A percentile compares a stretch with the other conserved stretches of the same genome.
Evolutionary conservation across 2,888 invertebrate species (phyloP).

Genomic region (Sipha maydis): DNA sequence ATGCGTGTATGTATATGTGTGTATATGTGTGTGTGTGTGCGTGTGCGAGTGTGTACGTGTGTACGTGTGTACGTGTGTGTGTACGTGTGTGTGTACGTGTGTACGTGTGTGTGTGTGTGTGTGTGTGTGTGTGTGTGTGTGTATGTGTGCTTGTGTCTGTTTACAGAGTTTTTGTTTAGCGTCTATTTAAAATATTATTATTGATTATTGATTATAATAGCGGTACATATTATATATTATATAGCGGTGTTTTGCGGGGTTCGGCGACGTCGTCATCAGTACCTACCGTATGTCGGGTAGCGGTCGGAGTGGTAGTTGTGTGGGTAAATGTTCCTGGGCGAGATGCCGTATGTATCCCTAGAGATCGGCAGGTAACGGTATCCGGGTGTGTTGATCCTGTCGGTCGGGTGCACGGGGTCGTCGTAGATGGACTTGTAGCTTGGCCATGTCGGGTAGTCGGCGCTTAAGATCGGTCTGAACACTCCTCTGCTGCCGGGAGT

Average conservation of each 20-base stretch:
- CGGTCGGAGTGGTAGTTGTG: constrained; percentile 81
- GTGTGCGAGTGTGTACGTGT: neutral
- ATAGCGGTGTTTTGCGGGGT: constrained; percentile 47
- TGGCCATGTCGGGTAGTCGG: constrained; percentile 77
- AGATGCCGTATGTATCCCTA: constrained; percentile 89
- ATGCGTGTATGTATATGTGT: too few species aligned
- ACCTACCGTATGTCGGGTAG: constrained; percentile 83
- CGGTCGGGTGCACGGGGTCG: constrained; percentile 82
- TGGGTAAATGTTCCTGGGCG: constrained; percentile 86
- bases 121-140: too few species aligned
- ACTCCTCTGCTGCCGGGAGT: constrained; percentile 70
- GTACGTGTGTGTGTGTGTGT: too few species aligned
- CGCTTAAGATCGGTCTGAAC: constrained; percentile 74
- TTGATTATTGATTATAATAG: constrained; percentile 40
- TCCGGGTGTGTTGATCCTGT: constrained; percentile 86
- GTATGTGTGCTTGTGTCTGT: neutral
- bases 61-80: neutral
- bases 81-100: constrained; percentile 4
- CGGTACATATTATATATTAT: constrained; percentile 36
- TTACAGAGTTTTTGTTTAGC: constrained; percentile 4
- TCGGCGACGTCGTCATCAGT: constrained; percentile 65
- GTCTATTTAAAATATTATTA: constrained; percentile 10
- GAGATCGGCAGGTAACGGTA: constrained; percentile 92
- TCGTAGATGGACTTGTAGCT: constrained; percentile 88
- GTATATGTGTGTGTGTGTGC: neutral